Conservation (phyloP, 2,797 vertebrate genomes). For the Anniella stebbinsi region DNA sequence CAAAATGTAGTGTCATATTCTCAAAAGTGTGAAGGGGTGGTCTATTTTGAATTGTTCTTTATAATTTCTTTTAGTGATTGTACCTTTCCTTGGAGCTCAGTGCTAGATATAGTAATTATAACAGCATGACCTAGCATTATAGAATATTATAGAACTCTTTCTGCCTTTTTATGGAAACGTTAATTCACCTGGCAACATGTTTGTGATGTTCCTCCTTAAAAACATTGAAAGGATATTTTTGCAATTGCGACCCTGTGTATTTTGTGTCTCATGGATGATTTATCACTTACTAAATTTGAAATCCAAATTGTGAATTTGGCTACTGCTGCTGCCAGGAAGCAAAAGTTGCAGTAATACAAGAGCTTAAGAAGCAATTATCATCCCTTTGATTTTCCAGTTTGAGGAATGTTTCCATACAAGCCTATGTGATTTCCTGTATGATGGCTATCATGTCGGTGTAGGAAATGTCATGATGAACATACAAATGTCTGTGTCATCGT, state of each 20-base stretch:
- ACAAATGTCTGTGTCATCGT: neutral
- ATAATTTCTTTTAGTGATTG: constrained; percentile 37
- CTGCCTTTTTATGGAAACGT: constrained; percentile 70
- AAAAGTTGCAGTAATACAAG: constrained; percentile 64
- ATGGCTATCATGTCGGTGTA: neutral
- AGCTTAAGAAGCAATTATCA: constrained; percentile 62
- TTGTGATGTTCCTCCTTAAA: constrained; percentile 69
- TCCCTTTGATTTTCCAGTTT: constrained; percentile 64
- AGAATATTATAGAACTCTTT: constrained; percentile 62
- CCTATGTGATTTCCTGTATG: neutral
- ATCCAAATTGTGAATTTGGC: constrained; percentile 76
- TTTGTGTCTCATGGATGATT: constrained; percentile 78
- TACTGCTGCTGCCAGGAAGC: constrained; percentile 69
- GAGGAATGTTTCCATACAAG: constrained; percentile 35
- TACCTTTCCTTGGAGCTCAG: constrained; percentile 50
- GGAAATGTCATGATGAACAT: neutral
- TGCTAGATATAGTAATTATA: constrained; percentile 66
- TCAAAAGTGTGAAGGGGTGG: constrained; percentile 29
- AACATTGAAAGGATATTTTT: constrained; percentile 70
- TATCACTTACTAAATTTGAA: constrained; percentile 79
- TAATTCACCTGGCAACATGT: constrained; percentile 68
- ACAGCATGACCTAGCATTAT: constrained; percentile 51
- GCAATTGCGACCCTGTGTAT: constrained; percentile 70
- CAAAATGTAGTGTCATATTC: constrained; percentile 35
- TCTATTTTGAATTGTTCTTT: constrained; percentile 50